Evolutionary conservation across 2,113 vertebrate species (phyloP), one percentile per base, ranked within the genome.

Genomic region (Lepidothrix coronata): DNA sequence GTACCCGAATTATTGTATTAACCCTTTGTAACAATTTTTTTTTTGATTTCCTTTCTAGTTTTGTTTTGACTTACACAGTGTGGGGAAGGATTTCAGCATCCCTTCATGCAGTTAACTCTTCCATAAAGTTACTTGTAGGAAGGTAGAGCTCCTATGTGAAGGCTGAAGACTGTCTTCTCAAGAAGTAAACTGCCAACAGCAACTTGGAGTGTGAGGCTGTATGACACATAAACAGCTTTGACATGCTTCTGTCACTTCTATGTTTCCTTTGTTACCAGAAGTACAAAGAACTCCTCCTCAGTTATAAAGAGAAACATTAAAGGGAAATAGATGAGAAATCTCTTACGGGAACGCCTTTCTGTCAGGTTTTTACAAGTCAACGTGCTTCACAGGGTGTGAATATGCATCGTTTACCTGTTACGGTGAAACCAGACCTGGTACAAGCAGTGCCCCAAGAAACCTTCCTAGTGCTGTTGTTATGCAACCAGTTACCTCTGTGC

Each of bases 201-300:
- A 72, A 8, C 76, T 70, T 43, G 0, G 1, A 22, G 43, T 6
- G 21, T 5, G 41, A 79, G 67, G 68, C 59, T 51, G 25, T 52
- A 16, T 41, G 61, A 66, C 81, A 41, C 3, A 4, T 77, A 72
- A 95, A 88, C 76, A 93, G 75, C 87, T 96, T 74, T 91, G 83
- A 95, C 85, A 20, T 84, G 68, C 55, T 82, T 67, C 92, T 97
- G 82, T 94, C 92, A 84, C 43, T 95, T 74, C 66, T 58, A 3
- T 19, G 54, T 87, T 92, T 55, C 85, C 73, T 93, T 93, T 94
- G 79, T 96, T 96, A 81, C 39, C 58, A 93, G n/a, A 77, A 85
- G 48, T 94, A 95, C 76, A 93, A 93, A 96, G 85, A 83, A 46
- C 71, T 84, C 39, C 62, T 96, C 75, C 85, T 81, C 24, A 15